Conservation (phyloP, 1,140 invertebrate species). For the Zophobas morio region DNA sequence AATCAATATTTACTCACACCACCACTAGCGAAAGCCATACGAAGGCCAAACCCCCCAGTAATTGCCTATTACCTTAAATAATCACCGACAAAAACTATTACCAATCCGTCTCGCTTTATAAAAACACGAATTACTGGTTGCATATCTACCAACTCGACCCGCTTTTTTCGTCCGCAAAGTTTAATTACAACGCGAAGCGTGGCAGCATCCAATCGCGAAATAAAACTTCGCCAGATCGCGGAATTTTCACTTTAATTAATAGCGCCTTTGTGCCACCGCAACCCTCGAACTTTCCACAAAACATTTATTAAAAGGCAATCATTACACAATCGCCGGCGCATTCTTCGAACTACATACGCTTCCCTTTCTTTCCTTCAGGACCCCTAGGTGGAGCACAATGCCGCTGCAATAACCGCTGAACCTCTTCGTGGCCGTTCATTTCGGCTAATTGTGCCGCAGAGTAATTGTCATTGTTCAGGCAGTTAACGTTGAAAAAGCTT, state of each 20-base stretch:
- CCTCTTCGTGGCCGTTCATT: slow-evolving; percentile 28
- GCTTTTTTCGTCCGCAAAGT: background rate
- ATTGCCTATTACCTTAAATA: background rate
- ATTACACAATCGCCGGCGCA: background rate
- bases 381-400: slow-evolving; percentile 7
- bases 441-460: slow-evolving; percentile 51
- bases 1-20: slow-evolving; percentile 6
- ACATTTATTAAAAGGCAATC: too few relatives aligned
- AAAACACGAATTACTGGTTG: slow-evolving; percentile 1
- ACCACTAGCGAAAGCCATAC: background rate
- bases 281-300: background rate
- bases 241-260: slow-evolving; percentile 32
- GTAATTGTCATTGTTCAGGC: slow-evolving; percentile 48
- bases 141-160: background rate
- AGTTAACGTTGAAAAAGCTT: slow-evolving; percentile 27
- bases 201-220: background rate
- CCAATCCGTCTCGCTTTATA: background rate
- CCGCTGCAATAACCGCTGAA: slow-evolving; percentile 37
- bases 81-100: background rate
- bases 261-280: slow-evolving; percentile 9
- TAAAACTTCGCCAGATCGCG: background rate
- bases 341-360: background rate
- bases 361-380: background rate
- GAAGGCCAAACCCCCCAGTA: background rate
- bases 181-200: slow-evolving; percentile 7